A percentile compares a stretch with the other conserved stretches of the same genome.
phyloP scores from a whole-genome alignment of 2,797 vertebrate species.

The Acanthurus tractus region DNA sequence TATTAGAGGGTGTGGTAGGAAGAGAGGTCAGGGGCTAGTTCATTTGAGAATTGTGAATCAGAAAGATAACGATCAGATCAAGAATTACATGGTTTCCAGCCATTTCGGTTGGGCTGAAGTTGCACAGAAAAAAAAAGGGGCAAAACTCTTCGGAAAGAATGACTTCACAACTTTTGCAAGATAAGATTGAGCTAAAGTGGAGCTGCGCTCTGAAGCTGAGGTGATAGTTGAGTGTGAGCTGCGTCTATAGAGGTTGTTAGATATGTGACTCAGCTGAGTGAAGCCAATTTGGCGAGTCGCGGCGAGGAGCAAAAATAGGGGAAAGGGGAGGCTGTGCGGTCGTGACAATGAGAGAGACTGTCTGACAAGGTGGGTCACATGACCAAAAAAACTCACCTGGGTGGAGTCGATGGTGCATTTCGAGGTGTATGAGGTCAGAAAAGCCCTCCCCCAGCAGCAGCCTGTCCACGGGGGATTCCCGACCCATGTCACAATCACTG shows the following conservation, averaged over 20 bases:
- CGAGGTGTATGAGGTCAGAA: slow-evolving; percentile 97
- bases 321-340: neutral
- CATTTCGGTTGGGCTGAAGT: neutral
- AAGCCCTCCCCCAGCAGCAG: slow-evolving; percentile 97
- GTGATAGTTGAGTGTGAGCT: slow-evolving; percentile 16
- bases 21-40: neutral
- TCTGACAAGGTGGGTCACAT: neutral
- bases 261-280: slow-evolving; percentile 29
- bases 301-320: neutral
- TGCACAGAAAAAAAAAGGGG: neutral
- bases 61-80: neutral
- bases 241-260: slow-evolving; percentile 1
- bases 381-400: slow-evolving; percentile 87
- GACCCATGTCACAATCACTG: slow-evolving; percentile 99
- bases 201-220: neutral
- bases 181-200: neutral
- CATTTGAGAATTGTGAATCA: neutral
- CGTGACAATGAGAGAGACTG: neutral
- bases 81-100: neutral
- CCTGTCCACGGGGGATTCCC: slow-evolving; percentile 98
- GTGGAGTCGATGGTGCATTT: slow-evolving; percentile 94
- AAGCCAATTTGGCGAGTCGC: slow-evolving; percentile 12
- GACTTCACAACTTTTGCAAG: neutral
- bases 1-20: slow-evolving; percentile 15
- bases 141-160: neutral